Evolutionary conservation across 1,140 invertebrate genomes (phyloP), one percentile per base, ranked within the genome.

Genomic region (Drosophila quadrilineata): DNA sequence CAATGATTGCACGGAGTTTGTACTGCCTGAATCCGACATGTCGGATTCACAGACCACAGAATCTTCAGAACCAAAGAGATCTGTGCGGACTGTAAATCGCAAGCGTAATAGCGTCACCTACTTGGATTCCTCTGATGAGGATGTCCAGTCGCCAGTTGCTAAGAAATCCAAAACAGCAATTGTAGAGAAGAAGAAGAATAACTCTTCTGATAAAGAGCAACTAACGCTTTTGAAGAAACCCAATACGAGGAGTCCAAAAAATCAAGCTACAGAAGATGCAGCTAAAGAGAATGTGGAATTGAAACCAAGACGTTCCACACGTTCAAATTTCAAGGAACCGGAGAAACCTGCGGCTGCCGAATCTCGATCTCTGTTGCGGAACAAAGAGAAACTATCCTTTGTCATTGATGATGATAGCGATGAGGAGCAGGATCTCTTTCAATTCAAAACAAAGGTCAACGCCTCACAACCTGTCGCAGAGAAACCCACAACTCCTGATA

Each of bases 121-220:
- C 16, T 6, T 75, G 0, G 60, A 73, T 16, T 84, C 76, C 3
- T 66, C 73, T 0, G 77, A 84, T 45, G 73, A 82, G 1, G 77
- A 82, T 6, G 9, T 28, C 2, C 2, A 19, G n/a, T 8, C 16
- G 9, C 35, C 24, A 4, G 35, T 38, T n/a, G 6, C 28, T 0
- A 76, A 76, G 14, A 50, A 59, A 56, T 0, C 35, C 3, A 57
- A 43, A 12, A 1, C n/a, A 0, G 1, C 14, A 28, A 2, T 12
- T 6, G 6, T 68, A 2, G 63, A n/a, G n/a, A n/a, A n/a, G n/a
- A n/a, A n/a, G n/a, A n/a, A n/a, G n/a, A n/a, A n/a, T n/a, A n/a
- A 64, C 12, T 72, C 54, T 8, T 54, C 63, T 3, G 57, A 71
- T 24, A 62, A 72, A 14, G 74, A 64, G 1, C 38, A 66, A 17